Evolutionary conservation across 2,797 vertebrate species (phyloP).

Genomic region (Bradypus variegatus): DNA sequence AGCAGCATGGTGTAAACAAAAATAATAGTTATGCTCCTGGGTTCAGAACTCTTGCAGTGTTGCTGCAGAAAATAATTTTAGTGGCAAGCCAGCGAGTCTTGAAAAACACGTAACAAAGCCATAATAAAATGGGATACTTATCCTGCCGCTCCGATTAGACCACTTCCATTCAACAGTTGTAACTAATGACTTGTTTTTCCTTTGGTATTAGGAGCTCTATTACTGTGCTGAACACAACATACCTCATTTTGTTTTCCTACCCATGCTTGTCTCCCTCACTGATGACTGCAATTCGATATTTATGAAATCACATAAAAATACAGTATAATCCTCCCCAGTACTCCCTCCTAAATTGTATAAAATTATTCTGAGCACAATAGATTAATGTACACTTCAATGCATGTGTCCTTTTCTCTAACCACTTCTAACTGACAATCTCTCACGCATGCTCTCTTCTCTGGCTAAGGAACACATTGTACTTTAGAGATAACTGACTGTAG

Average conservation of each 20-base stretch:
- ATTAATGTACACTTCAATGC: slow-evolving; percentile 70
- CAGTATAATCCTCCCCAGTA: slow-evolving; percentile 63
- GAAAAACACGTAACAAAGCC: slow-evolving; percentile 69
- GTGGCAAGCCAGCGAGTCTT: slow-evolving; percentile 62
- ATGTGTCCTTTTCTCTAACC: slow-evolving; percentile 71
- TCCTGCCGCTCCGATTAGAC: slow-evolving; percentile 71
- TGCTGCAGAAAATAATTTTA: slow-evolving; percentile 70
- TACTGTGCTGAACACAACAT: slow-evolving; percentile 65
- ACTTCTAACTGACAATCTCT: slow-evolving; percentile 69
- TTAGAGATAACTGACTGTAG: slow-evolving; percentile 78
- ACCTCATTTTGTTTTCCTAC: slow-evolving; percentile 69
- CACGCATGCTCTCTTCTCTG: slow-evolving; percentile 57
- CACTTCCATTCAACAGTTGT: slow-evolving; percentile 66
- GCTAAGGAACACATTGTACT: slow-evolving; percentile 78
- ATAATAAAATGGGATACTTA: slow-evolving; percentile 71
- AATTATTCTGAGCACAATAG: slow-evolving; percentile 73
- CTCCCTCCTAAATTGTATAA: slow-evolving; percentile 64
- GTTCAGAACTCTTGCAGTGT: slow-evolving; percentile 61
- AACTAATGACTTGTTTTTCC: slow-evolving; percentile 77
- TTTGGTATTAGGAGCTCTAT: slow-evolving; percentile 69
- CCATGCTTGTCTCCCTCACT: slow-evolving; percentile 64
- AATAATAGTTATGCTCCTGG: slow-evolving; percentile 66
- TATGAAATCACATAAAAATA: slow-evolving; percentile 71
- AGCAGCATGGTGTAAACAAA: slow-evolving; percentile 68
- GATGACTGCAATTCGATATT: slow-evolving; percentile 73